phyloP scores from a whole-genome alignment of 2,113 vertebrate species.

The Oncorhynchus masou region DNA sequence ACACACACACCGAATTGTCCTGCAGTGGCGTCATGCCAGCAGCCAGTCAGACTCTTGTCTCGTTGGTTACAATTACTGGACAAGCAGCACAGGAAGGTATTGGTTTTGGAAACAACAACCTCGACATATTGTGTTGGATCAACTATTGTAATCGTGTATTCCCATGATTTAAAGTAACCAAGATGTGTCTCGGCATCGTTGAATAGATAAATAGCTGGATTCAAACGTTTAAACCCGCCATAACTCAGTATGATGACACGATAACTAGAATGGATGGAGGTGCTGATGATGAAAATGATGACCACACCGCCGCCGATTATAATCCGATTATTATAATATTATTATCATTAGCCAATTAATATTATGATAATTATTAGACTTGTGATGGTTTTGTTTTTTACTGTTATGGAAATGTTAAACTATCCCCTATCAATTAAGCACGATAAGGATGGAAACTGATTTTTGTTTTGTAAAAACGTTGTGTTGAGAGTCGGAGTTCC shows the following conservation, averaged over 20 bases:
- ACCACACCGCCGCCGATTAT: conserved; percentile 29
- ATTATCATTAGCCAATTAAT: conserved; percentile 4
- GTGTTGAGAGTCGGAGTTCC: conserved; percentile 1
- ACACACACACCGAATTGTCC: conserved; percentile 13
- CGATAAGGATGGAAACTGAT: not conserved
- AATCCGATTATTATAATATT: conserved; percentile 7
- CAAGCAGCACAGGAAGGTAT: not conserved
- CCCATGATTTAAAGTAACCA: not conserved
- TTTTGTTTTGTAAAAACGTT: not conserved
- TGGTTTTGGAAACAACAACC: not conserved
- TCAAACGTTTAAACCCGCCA: conserved; percentile 32
- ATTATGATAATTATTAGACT: not conserved
- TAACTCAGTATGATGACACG: conserved; percentile 58
- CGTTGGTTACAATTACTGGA: not conserved
- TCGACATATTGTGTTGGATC: not conserved
- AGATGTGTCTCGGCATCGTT: not conserved
- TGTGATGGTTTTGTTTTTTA: not conserved
- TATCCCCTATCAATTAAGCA: conserved; percentile 9
- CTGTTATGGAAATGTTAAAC: not conserved
- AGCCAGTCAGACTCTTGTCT: conserved; percentile 29
- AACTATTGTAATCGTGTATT: not conserved
- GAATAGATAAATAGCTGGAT: conserved; percentile 17
- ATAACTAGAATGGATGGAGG: conserved; percentile 66
- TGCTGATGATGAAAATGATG: conserved; percentile 61
- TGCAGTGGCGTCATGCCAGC: conserved; percentile 42